A percentile compares a stretch with the other conserved stretches of the same genome.
phyloP scores from a whole-genome alignment of 2,888 invertebrate species.

The Adineta ricciae region DNA sequence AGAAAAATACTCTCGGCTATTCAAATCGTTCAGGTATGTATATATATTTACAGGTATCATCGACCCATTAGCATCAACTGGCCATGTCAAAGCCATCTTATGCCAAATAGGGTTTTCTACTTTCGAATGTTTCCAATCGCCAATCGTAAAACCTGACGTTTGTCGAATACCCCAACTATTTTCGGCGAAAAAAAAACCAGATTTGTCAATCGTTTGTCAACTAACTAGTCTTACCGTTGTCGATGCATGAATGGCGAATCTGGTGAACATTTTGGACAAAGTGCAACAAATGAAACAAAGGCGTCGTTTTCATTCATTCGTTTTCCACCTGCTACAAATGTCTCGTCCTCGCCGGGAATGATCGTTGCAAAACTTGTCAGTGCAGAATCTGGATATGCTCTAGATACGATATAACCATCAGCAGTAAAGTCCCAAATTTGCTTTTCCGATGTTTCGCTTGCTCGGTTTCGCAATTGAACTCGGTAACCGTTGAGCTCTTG shows the following conservation, averaged over 20 bases:
- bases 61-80: slow-evolving; percentile 42
- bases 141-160: slow-evolving; percentile 46
- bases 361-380: not conserved
- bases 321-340: not conserved
- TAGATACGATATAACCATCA: slow-evolving; percentile 19
- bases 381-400: not conserved
- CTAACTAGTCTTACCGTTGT: not conserved
- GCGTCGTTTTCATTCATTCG: not conserved
- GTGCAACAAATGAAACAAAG: not conserved
- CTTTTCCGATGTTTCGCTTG: not conserved
- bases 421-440: slow-evolving; percentile 6
- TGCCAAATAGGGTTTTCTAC: slow-evolving; percentile 47
- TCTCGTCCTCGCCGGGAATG: not conserved
- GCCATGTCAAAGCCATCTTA: slow-evolving; percentile 49
- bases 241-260: not conserved
- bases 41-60: slow-evolving; percentile 41
- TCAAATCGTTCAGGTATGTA: not conserved
- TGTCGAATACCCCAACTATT: slow-evolving; percentile 48
- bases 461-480: not conserved
- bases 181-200: not conserved
- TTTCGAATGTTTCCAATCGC: slow-evolving; percentile 48
- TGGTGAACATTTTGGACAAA: not conserved
- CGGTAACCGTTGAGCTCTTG: not conserved
- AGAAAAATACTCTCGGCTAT: slow-evolving; percentile 28
- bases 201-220: not conserved